Base-by-base conservation (phyloP, 1,140 invertebrate genomes). In the Drosophila elegans region DNA sequence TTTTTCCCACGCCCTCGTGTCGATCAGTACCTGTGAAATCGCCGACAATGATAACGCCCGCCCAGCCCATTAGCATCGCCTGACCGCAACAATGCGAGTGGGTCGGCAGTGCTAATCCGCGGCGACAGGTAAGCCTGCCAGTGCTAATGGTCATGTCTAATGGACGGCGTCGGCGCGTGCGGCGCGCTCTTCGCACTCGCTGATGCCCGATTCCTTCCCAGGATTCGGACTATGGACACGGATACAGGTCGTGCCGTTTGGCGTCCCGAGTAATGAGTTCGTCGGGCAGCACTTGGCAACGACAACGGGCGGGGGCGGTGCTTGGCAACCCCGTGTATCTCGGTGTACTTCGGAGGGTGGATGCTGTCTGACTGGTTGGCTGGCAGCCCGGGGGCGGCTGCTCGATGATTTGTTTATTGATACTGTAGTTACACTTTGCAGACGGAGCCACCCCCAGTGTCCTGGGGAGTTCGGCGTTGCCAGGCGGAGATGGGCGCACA, bases 41-140 rank as follows among this genome's bases (percentile, higher is more conserved):
- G 7, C 32, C 41, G 32, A 64, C 38, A 55, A 45, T 39, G 29
- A 63, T 51, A 77, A 59, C 49, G 59, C 44, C 57, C 34, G 44
- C 36, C 25, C 16, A 61, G 16, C 49, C 21, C 63, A 84, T 84
- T 86, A 74, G 21, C 51, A 48, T 66, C 53, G 48, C 56, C 75
- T 83, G 79, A 84, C 83, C 83, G 54, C 84, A 86, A 72, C 75
- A 78, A 55, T 44, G 46, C 75, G 34, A 46, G 41, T 39, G 41
- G 49, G 49, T 16, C 49, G 60, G 32, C 25, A 27, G 27, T 11
- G 53, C 67, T 88, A 89, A 89, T 88, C 84, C 80, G 72, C 53
- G 84, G 38, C 80, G 83, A 84, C 83, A 88, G 84, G 80, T 86
- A 79, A 83, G 51, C 79, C 69, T 48, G 72, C 79, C 79, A 74